Evolutionary conservation across 2,113 vertebrate genomes (phyloP), one percentile per base, ranked within the genome.

Genomic region (Tinamus guttatus): DNA sequence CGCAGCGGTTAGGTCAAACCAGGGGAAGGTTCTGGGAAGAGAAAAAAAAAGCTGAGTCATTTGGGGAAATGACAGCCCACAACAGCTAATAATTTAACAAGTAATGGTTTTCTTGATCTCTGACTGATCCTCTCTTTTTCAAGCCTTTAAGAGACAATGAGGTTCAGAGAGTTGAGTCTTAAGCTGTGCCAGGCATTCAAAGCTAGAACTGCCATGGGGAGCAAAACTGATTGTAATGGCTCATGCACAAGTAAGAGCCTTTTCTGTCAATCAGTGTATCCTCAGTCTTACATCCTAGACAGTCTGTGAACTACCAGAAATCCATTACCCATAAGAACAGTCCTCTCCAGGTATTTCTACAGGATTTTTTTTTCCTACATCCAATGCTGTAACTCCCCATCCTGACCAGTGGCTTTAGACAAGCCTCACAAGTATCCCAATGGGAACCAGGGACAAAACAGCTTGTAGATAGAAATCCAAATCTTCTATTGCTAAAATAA

Each of bases 1-100:
- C 62, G 93, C 97, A 83, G 96, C 77, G 82, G 86, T 94, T 83
- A 98, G 90, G 82, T 98, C 98, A 97, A 99, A 98, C 97, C 97
- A 98, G 17, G 97, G 97, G 67, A 98, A 98, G 78, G 87, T 56
- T 94, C 98, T 98, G 94, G 36, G 27, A 85, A 87, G 28, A 65
- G 52, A 91, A 83, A 85, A 84, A 85, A 84, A 32, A 77, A 74
- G 28, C 25, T 60, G 16, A 60, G 70, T 67, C 18, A 7, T 71
- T 73, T 88, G 25, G 8, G 47, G 40, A 32, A 81, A 38, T 38
- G 69, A 27, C 15, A 79, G 15, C 81, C 54, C 12, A 1, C 91
- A 87, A 47, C 69, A 47, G 65, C 49, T 91, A 74, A 69, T 60
- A 70, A 76, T 69, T 83, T 82, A 81, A 52, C 28, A 88, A 49